Percentiles rank a stretch among this genome's conserved stretches.
Evolutionary conservation across 2,113 vertebrate species (phyloP).

Genomic region (Fulica atra): DNA sequence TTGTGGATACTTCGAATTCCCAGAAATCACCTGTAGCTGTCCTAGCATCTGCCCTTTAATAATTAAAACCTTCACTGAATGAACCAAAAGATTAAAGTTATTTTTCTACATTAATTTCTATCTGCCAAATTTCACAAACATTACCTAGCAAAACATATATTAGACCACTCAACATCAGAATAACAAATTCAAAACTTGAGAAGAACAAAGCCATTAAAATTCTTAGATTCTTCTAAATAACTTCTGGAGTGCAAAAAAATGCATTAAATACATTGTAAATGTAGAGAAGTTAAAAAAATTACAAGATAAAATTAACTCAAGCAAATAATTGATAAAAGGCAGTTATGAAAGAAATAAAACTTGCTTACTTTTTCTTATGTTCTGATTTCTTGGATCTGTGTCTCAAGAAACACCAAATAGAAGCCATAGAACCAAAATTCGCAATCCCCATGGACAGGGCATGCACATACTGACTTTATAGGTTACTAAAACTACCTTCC

Average conservation of each 20-base stretch:
- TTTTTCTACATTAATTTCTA: not conserved
- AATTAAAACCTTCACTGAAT: not conserved
- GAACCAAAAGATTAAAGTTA: not conserved
- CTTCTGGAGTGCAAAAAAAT: not conserved
- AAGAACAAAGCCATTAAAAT: not conserved
- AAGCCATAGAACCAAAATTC: not conserved
- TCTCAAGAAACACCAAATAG: not conserved
- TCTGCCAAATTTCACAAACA: not conserved
- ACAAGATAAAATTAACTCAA: not conserved
- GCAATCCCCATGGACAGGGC: not conserved
- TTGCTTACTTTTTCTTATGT: not conserved
- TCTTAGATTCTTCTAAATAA: not conserved
- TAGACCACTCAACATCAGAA: not conserved
- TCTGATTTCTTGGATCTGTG: not conserved
- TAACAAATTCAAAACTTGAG: not conserved
- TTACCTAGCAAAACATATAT: not conserved
- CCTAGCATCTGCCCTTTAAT: not conserved
- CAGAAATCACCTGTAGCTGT: not conserved
- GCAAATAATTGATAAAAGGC: not conserved
- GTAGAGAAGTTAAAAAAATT: not conserved
- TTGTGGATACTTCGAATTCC: not conserved
- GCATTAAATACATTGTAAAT: not conserved
- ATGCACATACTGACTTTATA: not conserved
- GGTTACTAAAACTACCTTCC: not conserved
- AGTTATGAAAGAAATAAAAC: not conserved